A percentile compares a stretch with the other conserved stretches of the same genome.
phyloP scores from a whole-genome alignment of 2,888 invertebrate genomes.

The Blastobasis adustella region DNA sequence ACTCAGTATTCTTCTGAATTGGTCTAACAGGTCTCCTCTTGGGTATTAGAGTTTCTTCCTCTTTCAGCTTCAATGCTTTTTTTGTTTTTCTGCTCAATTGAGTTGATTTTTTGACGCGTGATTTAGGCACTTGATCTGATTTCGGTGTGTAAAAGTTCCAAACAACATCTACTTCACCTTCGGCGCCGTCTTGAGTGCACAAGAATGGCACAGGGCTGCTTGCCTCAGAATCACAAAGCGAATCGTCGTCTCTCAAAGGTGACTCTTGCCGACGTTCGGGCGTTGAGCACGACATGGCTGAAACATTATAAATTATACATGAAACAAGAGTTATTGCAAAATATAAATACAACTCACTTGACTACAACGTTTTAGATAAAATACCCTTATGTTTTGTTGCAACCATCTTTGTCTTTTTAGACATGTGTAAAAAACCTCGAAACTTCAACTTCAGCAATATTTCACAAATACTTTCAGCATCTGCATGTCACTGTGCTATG shows the following conservation, averaged over 20 bases:
- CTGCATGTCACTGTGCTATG: too few species aligned
- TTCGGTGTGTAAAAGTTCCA: slow-evolving; percentile 72
- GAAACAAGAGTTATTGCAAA: too few species aligned
- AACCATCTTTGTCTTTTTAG: slow-evolving; percentile 46
- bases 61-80: slow-evolving; percentile 37
- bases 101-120: slow-evolving; percentile 47
- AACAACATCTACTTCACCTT: slow-evolving; percentile 65
- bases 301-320: slow-evolving; percentile 17
- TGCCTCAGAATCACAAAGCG: slow-evolving; percentile 55
- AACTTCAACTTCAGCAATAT: not conserved
- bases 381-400: slow-evolving; percentile 45
- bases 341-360: not conserved
- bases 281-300: slow-evolving; percentile 60
- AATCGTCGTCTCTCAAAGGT: slow-evolving; percentile 61
- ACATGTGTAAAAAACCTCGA: slow-evolving; percentile 25
- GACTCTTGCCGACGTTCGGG: slow-evolving; percentile 53
- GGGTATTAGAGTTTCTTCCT: slow-evolving; percentile 42
- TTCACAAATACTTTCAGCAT: too few species aligned
- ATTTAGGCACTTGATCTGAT: slow-evolving; percentile 36
- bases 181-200: slow-evolving; percentile 67
- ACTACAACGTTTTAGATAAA: not conserved
- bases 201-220: slow-evolving; percentile 65
- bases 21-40: slow-evolving; percentile 42
- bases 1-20: slow-evolving; percentile 48
- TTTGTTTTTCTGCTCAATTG: slow-evolving; percentile 52